Base-by-base conservation (phyloP, 2,888 invertebrate genomes). In the Hyposoter didymator region DNA sequence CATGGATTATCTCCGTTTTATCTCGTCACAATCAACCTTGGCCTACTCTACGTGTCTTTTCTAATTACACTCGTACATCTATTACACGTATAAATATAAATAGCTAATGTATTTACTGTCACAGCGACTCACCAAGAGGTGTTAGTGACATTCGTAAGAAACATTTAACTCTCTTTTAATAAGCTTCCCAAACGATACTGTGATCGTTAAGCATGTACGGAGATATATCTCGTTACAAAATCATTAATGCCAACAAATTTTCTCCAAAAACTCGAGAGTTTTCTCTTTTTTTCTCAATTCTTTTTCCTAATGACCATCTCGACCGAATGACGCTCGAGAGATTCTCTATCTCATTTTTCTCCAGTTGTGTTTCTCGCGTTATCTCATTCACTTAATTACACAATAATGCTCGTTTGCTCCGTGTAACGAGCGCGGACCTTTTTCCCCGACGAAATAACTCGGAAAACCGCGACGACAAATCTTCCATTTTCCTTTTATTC, bases 21-120 rank as follows among this genome's bases (percentile, higher is more conserved):
- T 85, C 82, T 70, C 67, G 45, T 28, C 74, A 64, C 75, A 45
- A 85, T 82, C 82, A 82, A 85, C 85, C 85, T 82, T 85, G 85
- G 81, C 75, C 85, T 64, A 79, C 78, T 82, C 35, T 19, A 32
- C 28, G n/a, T 62, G 28, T 76, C 6, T 28, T 62, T 17, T 62
- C 10, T 32, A 32, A 28, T 45, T 22, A 45, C 28, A 69, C 22
- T 14, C 5, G 17, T 69, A 59, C 14, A 22, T 55, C 5, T 59
- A 28, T 59, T 52, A 22, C n/a, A 8, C 62, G 0, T 6, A 3
- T 28, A 43, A 19, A 64, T 47, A 43, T 35, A n/a, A 43, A 73
- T 43, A 35, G 8, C n/a, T 47, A 39, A 22, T 47, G 12, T 19
- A 32, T 64, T 28, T 17, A 19, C 22, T 84, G 72, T 66, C 28